Evolutionary conservation across 2,797 vertebrate species (phyloP).

Genomic region (Gobionotothen gibberifrons): DNA sequence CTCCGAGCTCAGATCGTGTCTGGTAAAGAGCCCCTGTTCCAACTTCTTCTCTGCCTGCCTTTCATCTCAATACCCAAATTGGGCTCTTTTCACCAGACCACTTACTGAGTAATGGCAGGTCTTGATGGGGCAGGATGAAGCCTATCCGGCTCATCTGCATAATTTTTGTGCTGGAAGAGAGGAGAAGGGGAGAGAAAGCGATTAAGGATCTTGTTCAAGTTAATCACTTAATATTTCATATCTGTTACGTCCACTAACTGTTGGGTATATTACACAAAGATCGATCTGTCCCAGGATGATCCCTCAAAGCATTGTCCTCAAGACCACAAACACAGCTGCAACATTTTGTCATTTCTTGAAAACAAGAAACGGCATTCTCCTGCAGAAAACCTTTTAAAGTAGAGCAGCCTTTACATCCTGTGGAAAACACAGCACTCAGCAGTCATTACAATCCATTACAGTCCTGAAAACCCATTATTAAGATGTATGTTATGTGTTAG

Average conservation of each 20-base stretch:
- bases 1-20: slow-evolving; percentile 42
- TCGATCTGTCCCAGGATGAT: neutral
- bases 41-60: slow-evolving; percentile 54
- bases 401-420: slow-evolving; percentile 30
- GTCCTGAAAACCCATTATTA: slow-evolving; percentile 60
- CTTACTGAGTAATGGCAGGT: slow-evolving; percentile 54
- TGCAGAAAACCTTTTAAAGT: slow-evolving; percentile 29
- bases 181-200: slow-evolving; percentile 17
- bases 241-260: neutral
- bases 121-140: slow-evolving; percentile 44
- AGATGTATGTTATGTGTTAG: slow-evolving; percentile 18
- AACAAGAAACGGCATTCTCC: slow-evolving; percentile 24
- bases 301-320: neutral
- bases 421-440: slow-evolving; percentile 42
- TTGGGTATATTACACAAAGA: slow-evolving; percentile 1
- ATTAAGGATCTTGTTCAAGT: slow-evolving; percentile 13
- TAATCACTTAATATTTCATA: slow-evolving; percentile 31
- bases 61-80: slow-evolving; percentile 67
- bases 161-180: slow-evolving; percentile 9
- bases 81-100: slow-evolving; percentile 53
- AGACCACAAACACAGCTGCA: neutral
- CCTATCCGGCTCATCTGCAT: slow-evolving; percentile 47
- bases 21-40: slow-evolving; percentile 40
- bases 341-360: slow-evolving; percentile 23
- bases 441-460: slow-evolving; percentile 59